Evolutionary conservation across 1,140 invertebrate genomes (phyloP), one percentile per base, ranked within the genome.

Genomic region (Himalopsyche phryganea): DNA sequence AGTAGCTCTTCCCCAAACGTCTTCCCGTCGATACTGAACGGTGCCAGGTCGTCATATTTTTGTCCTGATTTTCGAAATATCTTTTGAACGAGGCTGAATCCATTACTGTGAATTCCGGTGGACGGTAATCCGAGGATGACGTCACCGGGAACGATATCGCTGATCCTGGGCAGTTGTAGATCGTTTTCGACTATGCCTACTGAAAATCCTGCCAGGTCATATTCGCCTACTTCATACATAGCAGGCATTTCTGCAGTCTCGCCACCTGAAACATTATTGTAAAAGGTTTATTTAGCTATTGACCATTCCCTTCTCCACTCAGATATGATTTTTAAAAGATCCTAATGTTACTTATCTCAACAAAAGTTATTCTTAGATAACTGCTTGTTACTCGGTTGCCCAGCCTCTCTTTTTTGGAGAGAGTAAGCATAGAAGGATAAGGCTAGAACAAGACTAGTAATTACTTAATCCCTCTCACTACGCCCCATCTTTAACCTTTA

Each of bases 171-270:
- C 38, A 96, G 71, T 14, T 92, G 76, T 20, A 79, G 74, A 0
- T 75, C 67, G 63, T 83, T 81, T 69, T 95, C 90, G 0, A 94
- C 89, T 13, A 88, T 86, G 6, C 94, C 94, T 2, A 97, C 90
- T 35, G 91, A 85, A 78, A 96, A 97, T 4, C 94, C 94, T n/a
- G 93, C 94, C 20, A 97, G 71, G 74, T 97, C 94, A 69, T 95
- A 96, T 58, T 92, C 87, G 3, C 85, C 86, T 2, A 77, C 68
- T 0, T 76, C 71, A 73, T 96, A 98, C 76, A 97, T 86, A 0
- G 89, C 86, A 1, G 94, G 94, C 94, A 98, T 96, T 76, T 97
- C 94, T 0, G 94, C 94, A 9, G 94, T 97, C 78, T 98, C 94
- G 6, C 94, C 93, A 55, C 94, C 94, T 88, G 73, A 71, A 66